A percentile compares a stretch with the other conserved stretches of the same genome.
Conservation (phyloP, 2,113 vertebrate species). For the Malurus elegans region DNA sequence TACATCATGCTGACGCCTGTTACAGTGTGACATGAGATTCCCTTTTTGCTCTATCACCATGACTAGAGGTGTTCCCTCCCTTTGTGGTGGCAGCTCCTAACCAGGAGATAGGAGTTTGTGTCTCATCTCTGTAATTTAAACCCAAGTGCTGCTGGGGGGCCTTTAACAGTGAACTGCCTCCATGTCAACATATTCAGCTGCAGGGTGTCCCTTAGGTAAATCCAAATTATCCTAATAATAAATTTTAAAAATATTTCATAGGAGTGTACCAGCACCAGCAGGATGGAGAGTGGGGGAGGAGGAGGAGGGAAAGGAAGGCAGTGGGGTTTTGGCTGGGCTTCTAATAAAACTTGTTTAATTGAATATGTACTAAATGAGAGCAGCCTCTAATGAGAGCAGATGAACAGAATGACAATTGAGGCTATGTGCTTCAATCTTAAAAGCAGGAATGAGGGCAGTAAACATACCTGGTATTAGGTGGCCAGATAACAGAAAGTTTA, state of each 20-base stretch:
- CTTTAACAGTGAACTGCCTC: conserved; percentile 5
- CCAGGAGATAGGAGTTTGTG: background rate
- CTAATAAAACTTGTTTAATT: conserved; percentile 7
- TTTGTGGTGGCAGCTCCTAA: background rate
- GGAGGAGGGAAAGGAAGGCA: background rate
- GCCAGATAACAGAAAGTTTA: conserved; percentile 41
- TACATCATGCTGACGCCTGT: background rate
- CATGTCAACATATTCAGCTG: background rate
- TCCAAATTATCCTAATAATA: conserved; percentile 4
- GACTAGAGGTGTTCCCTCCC: background rate
- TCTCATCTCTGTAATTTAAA: background rate
- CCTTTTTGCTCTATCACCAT: background rate
- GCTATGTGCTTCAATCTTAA: background rate
- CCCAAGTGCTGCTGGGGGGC: background rate
- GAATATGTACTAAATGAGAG: conserved; percentile 26
- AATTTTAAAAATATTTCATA: background rate
- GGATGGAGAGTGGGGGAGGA: background rate
- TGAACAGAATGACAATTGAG: conserved; percentile 7
- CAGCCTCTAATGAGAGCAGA: background rate
- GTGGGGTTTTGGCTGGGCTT: background rate
- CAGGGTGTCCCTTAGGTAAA: background rate
- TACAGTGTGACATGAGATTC: background rate
- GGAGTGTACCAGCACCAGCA: background rate
- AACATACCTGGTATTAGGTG: conserved; percentile 22
- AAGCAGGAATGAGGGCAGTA: background rate